Evolutionary conservation across 92 coral and sea anemone genomes (phyloP), one percentile per base, ranked within the genome.

Genomic region (Micromussa lordhowensis): DNA sequence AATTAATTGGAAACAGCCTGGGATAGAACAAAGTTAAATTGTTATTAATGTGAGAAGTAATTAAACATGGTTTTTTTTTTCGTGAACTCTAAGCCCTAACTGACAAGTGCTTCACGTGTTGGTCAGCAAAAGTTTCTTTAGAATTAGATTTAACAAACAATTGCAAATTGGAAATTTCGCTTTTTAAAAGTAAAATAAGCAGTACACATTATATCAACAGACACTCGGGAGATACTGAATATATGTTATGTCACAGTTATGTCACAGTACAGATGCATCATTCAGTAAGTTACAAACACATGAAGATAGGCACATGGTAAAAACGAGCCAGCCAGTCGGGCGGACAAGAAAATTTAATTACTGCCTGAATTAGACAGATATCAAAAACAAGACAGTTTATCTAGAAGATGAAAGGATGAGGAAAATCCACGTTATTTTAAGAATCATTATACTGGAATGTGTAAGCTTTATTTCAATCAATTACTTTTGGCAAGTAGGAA

Each of bases 261-360:
- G 31, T 75, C 26, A 78, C 14, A 13, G 14, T 14, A 30, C 17
- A 26, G 18, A 29, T 53, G 32, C n/a, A n/a, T n/a, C n/a, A 79
- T 30, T 4, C 5, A 18, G 61, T 48, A 26, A 64, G 34, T 63
- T 79, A 3, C 28, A 4, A 57, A 4, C 4, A 9, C 51, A 44
- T 44, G 13, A 1, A 81, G 69, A 22, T 64, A 64, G 57, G 80
- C 79, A 73, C 26, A 72, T 71, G 54, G 59, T 22, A 24, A 15
- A 48, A 44, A 31, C 24, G 68, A 84, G 87, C 54, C 87, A 84
- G 87, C 10, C 87, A 69, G 87, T 54, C 87, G 34, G 87, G 26
- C 51, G 49, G 59, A 44, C 51, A 44, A 53, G 8, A 4, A 53
- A 74, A 21, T 10, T 32, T 72, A 84, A 71, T 84, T 51, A 31